Percentiles rank a stretch among this genome's conserved stretches.
phyloP scores from a whole-genome alignment of 2,797 vertebrate genomes.

The Sus cebifrons region DNA sequence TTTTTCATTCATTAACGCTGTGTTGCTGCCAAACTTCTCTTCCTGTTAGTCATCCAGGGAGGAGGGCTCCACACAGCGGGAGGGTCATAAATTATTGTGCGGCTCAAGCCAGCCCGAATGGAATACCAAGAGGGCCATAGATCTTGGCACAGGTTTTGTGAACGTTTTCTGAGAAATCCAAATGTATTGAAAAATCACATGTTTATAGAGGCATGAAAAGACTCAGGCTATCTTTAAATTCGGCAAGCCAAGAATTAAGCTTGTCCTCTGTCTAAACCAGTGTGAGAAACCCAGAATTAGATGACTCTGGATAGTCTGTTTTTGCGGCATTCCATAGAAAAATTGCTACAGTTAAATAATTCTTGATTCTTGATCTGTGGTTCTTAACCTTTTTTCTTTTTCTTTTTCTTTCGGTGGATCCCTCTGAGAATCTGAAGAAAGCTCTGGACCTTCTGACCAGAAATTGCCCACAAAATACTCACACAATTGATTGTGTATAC shows the following conservation, averaged over 20 bases:
- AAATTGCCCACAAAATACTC: neutral
- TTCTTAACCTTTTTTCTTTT: neutral
- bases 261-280: slow-evolving; percentile 32
- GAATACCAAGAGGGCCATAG: slow-evolving; percentile 45
- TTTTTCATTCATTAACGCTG: slow-evolving; percentile 86
- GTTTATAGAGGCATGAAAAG: slow-evolving; percentile 59
- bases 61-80: slow-evolving; percentile 55
- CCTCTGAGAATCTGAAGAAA: slow-evolving; percentile 47
- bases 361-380: slow-evolving; percentile 28
- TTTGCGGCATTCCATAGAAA: slow-evolving; percentile 43
- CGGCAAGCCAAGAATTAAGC: slow-evolving; percentile 48
- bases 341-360: slow-evolving; percentile 20
- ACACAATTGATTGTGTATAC: neutral
- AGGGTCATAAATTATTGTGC: slow-evolving; percentile 65
- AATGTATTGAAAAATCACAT: slow-evolving; percentile 76
- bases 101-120: slow-evolving; percentile 46
- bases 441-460: neutral
- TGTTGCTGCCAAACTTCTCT: slow-evolving; percentile 82
- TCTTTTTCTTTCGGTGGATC: too few species aligned
- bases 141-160: slow-evolving; percentile 68
- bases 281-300: slow-evolving; percentile 66
- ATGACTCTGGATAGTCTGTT: neutral
- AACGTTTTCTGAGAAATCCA: slow-evolving; percentile 76
- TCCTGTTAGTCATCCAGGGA: slow-evolving; percentile 84
- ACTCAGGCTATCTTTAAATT: slow-evolving; percentile 69